Percentiles rank a stretch among this genome's conserved stretches.
Conservation (phyloP, 2,797 vertebrate genomes). For the Micromesistius poutassou region DNA sequence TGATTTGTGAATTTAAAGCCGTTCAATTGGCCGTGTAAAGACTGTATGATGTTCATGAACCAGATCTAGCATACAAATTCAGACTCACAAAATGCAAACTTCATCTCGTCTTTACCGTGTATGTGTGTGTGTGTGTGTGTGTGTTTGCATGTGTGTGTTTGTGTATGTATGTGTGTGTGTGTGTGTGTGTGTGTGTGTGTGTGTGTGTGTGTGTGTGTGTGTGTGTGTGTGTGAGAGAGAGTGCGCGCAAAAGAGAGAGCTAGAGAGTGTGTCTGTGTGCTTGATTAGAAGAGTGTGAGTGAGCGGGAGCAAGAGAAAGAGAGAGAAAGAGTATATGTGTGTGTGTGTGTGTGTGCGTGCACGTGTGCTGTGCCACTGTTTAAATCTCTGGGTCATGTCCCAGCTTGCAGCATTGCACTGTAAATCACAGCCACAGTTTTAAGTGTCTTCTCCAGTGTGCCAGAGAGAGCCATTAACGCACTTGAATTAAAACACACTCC, state of each 20-base stretch:
- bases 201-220: too few relatives aligned
- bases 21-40: conserved; percentile 55
- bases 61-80: conserved; percentile 32
- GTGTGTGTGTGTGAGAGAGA: too few relatives aligned
- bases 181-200: too few relatives aligned
- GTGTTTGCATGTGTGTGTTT: too few relatives aligned
- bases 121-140: neutral
- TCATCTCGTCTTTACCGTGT: conserved; percentile 15
- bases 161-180: neutral
- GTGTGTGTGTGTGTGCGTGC: conserved; percentile 4
- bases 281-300: too few relatives aligned
- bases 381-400: conserved; percentile 67
- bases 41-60: conserved; percentile 37
- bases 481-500: conserved; percentile 62
- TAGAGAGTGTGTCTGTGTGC: too few relatives aligned
- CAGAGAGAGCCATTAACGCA: conserved; percentile 72
- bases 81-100: conserved; percentile 26
- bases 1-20: conserved; percentile 59
- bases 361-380: conserved; percentile 33
- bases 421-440: conserved; percentile 71
- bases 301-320: too few relatives aligned
- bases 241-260: too few relatives aligned
- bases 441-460: conserved; percentile 67
- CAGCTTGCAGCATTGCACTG: conserved; percentile 66
- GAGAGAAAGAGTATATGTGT: neutral